Percentiles rank a stretch among this genome's conserved stretches.
phyloP scores from a whole-genome alignment of 2,797 vertebrate genomes.

The Chromis chromis region DNA sequence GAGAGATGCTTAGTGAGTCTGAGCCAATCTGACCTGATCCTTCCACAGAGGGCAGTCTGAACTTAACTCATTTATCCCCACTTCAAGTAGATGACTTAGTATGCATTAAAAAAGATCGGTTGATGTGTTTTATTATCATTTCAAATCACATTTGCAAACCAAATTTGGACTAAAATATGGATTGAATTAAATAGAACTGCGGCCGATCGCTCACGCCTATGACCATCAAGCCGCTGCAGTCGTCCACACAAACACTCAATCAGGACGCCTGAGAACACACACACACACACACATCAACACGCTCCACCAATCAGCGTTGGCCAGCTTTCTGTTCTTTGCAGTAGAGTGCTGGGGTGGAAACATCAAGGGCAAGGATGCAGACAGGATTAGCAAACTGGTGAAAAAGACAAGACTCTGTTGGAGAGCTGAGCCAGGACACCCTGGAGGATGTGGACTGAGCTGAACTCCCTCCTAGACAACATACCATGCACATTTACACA shows the following conservation, averaged over 20 bases:
- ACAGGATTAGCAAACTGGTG: constrained; percentile 67
- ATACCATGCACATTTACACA: constrained; percentile 32
- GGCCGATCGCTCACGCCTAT: not conserved
- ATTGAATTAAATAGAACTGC: constrained; percentile 17
- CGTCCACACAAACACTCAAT: constrained; percentile 12
- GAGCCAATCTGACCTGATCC: constrained; percentile 22
- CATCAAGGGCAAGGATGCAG: constrained; percentile 65
- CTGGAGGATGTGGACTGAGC: constrained; percentile 57
- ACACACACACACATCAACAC: constrained; percentile 18
- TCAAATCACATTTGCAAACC: constrained; percentile 37
- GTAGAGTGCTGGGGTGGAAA: constrained; percentile 54
- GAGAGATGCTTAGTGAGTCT: constrained; percentile 27
- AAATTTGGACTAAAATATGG: constrained; percentile 20
- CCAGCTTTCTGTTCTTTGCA: constrained; percentile 40
- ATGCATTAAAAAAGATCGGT: constrained; percentile 10
- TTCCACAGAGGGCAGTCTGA: constrained; percentile 16
- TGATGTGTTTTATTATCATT: constrained; percentile 34
- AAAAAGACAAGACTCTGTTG: constrained; percentile 53
- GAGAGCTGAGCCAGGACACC: constrained; percentile 53
- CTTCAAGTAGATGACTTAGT: constrained; percentile 27
- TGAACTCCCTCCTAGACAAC: constrained; percentile 46
- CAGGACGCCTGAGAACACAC: not conserved
- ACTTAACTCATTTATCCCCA: constrained; percentile 29
- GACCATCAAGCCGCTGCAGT: constrained; percentile 5
- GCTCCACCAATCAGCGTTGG: constrained; percentile 35